Base-by-base conservation (phyloP, 2,113 vertebrate species). In the Pterophyllum scalare region DNA sequence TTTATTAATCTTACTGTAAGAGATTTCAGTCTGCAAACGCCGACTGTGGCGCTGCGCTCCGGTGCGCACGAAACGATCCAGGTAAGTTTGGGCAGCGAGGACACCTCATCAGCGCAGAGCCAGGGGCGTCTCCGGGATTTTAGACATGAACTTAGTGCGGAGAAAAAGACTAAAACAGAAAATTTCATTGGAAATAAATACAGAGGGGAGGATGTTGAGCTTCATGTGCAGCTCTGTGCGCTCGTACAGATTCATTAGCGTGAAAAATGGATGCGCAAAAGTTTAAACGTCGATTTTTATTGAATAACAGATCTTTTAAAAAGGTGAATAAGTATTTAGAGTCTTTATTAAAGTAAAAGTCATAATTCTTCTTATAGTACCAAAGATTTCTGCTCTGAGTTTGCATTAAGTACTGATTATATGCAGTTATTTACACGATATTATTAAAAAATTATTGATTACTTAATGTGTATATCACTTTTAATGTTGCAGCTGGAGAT, bases 11-110 rank as follows among this genome's bases (percentile, higher is more conserved):
- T 28, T n/a, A 60, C 20, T 58, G 2, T 22, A 17, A 3, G 6
- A 12, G 38, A 20, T 22, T n/a, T 61, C 67, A 31, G 46, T 54
- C 46, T 72, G 46, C 26, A 54, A 6, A 10, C 11, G 24, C 35
- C n/a, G 20, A 11, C 12, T 11, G 43, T 58, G 49, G 33, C 83
- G 2, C 72, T 82, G 84, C 91, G 80, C 82, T 79, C 76, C 40
- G 2, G 82, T 11, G 89, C 83, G 70, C 75, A 57, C 22, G 2
- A 26, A 28, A 38, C 13, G 33, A 84, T 24, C 19, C 83, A 76
- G 77, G 74, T 60, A 79, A 76, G 82, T 85, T 81, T 83, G 6
- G 20, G 60, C 49, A 2, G 8, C 58, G 20, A 56, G 28, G 22
- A 13, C 31, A 3, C 40, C 80, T 54, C 54, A 59, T 6, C 43